Conservation (phyloP, 1,140 invertebrate genomes). For the Battus philenor region DNA sequence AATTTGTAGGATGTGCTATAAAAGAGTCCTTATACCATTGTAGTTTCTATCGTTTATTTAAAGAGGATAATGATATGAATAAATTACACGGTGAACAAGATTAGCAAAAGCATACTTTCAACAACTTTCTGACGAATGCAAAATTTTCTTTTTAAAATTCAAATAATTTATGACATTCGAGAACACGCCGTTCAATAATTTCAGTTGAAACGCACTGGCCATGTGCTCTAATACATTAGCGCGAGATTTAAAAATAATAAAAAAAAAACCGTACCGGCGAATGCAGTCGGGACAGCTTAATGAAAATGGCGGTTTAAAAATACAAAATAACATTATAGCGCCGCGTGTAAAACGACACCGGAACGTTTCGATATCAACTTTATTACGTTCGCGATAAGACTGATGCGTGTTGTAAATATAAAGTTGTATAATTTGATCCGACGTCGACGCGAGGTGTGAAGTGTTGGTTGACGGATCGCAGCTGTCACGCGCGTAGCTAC, state of each 20-base stretch:
- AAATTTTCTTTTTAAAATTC: too few species aligned
- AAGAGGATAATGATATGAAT: too few species aligned
- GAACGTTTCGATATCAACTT: constrained; percentile 4
- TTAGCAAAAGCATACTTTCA: too few species aligned
- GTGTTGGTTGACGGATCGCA: constrained; percentile 19
- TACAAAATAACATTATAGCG: constrained; percentile 18
- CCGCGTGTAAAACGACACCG: neutral
- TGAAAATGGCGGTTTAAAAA: constrained; percentile 20
- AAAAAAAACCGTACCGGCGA: constrained; percentile 10
- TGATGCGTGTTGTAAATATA: neutral
- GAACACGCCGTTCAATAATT: neutral
- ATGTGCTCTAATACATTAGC: constrained; percentile 8
- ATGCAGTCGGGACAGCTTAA: constrained; percentile 20
- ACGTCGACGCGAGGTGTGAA: constrained; percentile 19
- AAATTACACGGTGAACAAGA: too few species aligned
- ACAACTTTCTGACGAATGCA: too few species aligned
- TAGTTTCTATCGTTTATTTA: too few species aligned
- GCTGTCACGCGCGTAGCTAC: constrained; percentile 12
- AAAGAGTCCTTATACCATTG: too few species aligned
- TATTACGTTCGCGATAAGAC: constrained; percentile 3
- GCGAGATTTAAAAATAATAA: constrained; percentile 3
- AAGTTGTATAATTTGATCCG: constrained; percentile 20
- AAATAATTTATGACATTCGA: neutral
- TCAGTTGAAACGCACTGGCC: neutral
- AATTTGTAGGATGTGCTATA: too few species aligned